Conservation (phyloP, 2,888 invertebrate genomes). For the Apocheima hispidaria region DNA sequence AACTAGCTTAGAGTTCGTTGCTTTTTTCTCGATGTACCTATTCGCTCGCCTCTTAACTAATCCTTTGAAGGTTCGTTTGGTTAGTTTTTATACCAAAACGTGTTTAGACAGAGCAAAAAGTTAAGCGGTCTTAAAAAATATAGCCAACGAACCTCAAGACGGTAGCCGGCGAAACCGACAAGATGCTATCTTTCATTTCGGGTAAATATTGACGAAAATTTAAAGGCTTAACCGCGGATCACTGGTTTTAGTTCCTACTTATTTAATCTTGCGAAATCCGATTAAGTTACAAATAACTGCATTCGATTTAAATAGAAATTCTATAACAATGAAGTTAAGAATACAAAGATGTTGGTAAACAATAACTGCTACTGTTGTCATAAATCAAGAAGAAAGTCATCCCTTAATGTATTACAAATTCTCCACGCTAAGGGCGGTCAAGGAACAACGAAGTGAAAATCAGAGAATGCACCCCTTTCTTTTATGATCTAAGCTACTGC, state of each 20-base stretch:
- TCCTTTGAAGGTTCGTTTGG: slow-evolving; percentile 24
- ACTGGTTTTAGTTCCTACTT: slow-evolving; percentile 10
- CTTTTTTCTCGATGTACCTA: slow-evolving; percentile 43
- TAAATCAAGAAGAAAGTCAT: slow-evolving; percentile 66
- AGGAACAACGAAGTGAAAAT: slow-evolving; percentile 56
- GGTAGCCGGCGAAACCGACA: slow-evolving; percentile 22
- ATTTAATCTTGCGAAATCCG: slow-evolving; percentile 34
- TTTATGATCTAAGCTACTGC: slow-evolving; percentile 71
- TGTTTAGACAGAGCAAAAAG: slow-evolving; percentile 26
- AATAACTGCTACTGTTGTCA: slow-evolving; percentile 59
- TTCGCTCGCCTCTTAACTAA: slow-evolving; percentile 20
- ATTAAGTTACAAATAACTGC: slow-evolving; percentile 34
- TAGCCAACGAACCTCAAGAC: slow-evolving; percentile 20
- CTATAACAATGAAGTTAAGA: slow-evolving; percentile 44
- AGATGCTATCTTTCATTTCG: slow-evolving; percentile 9
- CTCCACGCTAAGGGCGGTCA: slow-evolving; percentile 66
- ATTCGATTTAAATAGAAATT: slow-evolving; percentile 21
- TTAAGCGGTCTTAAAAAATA: slow-evolving; percentile 15
- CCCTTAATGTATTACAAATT: slow-evolving; percentile 58
- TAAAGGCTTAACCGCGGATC: slow-evolving; percentile 4
- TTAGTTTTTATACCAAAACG: slow-evolving; percentile 23
- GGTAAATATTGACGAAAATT: slow-evolving; percentile 19
- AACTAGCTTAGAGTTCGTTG: slow-evolving; percentile 47
- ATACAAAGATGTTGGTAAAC: slow-evolving; percentile 44
- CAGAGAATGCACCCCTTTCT: slow-evolving; percentile 66